Conservation (phyloP, 1,140 invertebrate species). For the Drosophila sp. region DNA sequence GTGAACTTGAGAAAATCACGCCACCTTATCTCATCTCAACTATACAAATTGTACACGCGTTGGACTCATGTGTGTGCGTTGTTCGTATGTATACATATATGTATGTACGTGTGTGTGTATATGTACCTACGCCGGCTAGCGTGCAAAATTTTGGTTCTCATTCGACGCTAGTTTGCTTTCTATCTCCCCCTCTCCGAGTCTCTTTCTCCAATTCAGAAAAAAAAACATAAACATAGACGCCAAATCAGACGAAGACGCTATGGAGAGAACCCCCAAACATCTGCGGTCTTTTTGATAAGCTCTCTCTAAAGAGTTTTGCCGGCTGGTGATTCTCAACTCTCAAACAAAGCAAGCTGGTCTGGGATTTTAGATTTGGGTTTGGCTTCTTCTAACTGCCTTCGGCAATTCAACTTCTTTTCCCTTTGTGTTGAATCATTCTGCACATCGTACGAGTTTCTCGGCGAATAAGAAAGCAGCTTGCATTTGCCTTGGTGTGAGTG, state of each 20-base stretch:
- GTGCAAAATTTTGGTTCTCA: slow-evolving; percentile 36
- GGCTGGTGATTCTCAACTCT: neutral
- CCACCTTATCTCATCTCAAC: slow-evolving; percentile 71
- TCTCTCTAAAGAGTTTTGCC: slow-evolving; percentile 5
- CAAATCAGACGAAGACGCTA: neutral
- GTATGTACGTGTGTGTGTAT: slow-evolving; percentile 17
- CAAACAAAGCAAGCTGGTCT: slow-evolving; percentile 2
- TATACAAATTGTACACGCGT: slow-evolving; percentile 72
- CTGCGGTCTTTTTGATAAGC: slow-evolving; percentile 4
- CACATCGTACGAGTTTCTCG: slow-evolving; percentile 75
- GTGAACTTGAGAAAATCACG: slow-evolving; percentile 82
- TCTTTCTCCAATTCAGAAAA: slow-evolving; percentile 23
- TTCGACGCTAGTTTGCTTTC: neutral
- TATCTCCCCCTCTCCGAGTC: neutral
- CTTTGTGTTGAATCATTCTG: slow-evolving; percentile 67
- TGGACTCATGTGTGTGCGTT: slow-evolving; percentile 38
- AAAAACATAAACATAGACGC: slow-evolving; percentile 8
- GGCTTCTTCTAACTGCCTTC: slow-evolving; percentile 38
- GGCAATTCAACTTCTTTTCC: slow-evolving; percentile 42
- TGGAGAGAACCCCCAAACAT: neutral
- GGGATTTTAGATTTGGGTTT: slow-evolving; percentile 28
- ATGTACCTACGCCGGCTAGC: slow-evolving; percentile 36
- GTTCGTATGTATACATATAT: slow-evolving; percentile 10
- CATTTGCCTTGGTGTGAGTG: slow-evolving; percentile 13
- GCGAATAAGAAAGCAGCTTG: slow-evolving; percentile 70